Percentiles rank a stretch among this genome's conserved stretches.
phyloP scores from a whole-genome alignment of 2,797 vertebrate species.

The Melanotaenia parkinsoni region DNA sequence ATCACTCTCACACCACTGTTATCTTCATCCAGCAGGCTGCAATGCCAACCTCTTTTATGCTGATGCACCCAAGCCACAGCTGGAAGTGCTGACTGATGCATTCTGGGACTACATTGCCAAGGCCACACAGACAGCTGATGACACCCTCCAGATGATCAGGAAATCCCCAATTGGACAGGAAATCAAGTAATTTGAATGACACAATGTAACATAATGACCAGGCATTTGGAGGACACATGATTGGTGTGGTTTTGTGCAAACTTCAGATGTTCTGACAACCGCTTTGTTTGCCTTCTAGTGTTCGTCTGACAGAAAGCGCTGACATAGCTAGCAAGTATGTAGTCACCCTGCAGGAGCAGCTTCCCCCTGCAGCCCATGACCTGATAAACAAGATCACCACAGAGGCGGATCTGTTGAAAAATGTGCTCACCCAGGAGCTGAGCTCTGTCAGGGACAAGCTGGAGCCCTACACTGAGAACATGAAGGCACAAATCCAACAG shows the following conservation, averaged over 20 bases:
- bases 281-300: conserved; percentile 36
- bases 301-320: conserved; percentile 56
- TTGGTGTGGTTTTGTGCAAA: neutral
- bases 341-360: conserved; percentile 63
- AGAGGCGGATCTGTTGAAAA: conserved; percentile 65
- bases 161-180: conserved; percentile 80
- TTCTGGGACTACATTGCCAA: conserved; percentile 84
- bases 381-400: conserved; percentile 65
- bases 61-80: conserved; percentile 79
- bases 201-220: too few species aligned
- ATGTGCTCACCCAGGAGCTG: conserved; percentile 71
- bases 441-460: conserved; percentile 53
- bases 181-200: conserved; percentile 43
- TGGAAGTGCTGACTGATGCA: conserved; percentile 80
- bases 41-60: conserved; percentile 81
- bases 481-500: conserved; percentile 74
- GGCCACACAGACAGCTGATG: conserved; percentile 80
- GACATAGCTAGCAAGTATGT: conserved; percentile 60
- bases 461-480: conserved; percentile 74
- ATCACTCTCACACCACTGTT: neutral
- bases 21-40: conserved; percentile 70
- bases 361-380: conserved; percentile 75
- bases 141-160: conserved; percentile 77
- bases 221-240: neutral
- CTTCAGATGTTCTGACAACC: conserved; percentile 11